Evolutionary conservation across 2,888 invertebrate species (phyloP), one percentile per base, ranked within the genome.

Genomic region (Encarsia formosa): DNA sequence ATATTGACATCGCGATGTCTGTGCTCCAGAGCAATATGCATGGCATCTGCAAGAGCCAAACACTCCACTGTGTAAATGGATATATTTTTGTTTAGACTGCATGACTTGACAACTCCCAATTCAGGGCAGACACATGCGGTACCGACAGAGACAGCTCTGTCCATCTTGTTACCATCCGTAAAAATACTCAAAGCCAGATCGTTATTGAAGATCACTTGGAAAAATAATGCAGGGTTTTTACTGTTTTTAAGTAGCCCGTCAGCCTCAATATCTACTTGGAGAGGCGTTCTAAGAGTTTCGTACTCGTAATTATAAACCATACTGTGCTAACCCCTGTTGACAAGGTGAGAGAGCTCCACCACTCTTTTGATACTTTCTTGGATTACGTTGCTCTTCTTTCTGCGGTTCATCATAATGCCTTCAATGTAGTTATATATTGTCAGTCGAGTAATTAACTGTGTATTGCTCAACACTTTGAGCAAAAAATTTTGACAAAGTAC

Each of bases 21-120:
- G 5, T 19, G n/a, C 3, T 40, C 18, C 11, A 40, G 13, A 5
- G 41, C 41, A 13, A 40, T 40, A 26, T 40, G 22, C 23, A 40
- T 20, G 3, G 41, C 41, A 22, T 23, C 22, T 3, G 23, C 13
- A 5, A 26, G 4, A 23, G 23, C 5, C 23, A 40, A 5, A 23
- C 41, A 40, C 23, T 40, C 23, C 11, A 23, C 41, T 13, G 41
- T 40, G 19, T 19, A 40, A 15, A 40, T 40, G 13, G 41, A 40
- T 4, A 23, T 23, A 16, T 40, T 40, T 11, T 15, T 13, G 15
- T 16, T 23, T 4, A 24, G 3, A 15, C 37, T 37, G 11, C 18
- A 16, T 11, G 16, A 16, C 18, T 18, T 37, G 16, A 19, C 3
- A 8, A 5, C 9, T 4, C 18, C 16, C 3, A 37, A 9, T 37